Conservation (phyloP, 1,140 invertebrate genomes). For the Calliopsis andreniformis region DNA sequence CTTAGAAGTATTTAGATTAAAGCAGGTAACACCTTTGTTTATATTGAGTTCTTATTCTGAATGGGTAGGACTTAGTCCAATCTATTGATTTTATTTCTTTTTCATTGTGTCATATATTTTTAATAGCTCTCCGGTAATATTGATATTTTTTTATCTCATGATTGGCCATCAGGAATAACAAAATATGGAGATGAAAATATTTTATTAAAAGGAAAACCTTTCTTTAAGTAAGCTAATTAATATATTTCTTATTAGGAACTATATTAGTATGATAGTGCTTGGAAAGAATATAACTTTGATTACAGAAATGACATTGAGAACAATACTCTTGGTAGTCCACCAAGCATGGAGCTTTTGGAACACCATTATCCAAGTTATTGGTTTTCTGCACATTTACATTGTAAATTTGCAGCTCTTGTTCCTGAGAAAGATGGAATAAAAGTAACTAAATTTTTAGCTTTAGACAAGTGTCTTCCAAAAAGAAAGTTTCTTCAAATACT, state of each 20-base stretch:
- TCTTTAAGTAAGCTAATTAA: slow-evolving; percentile 86
- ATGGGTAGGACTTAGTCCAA: background rate
- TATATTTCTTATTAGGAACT: too few species aligned
- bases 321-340: slow-evolving; percentile 91
- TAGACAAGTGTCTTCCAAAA: slow-evolving; percentile 97
- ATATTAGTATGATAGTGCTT: too few species aligned
- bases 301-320: slow-evolving; percentile 90
- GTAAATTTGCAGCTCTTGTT: slow-evolving; percentile 95
- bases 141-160: slow-evolving; percentile 97
- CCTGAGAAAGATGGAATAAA: slow-evolving; percentile 75
- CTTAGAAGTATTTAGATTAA: slow-evolving; percentile 92
- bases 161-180: slow-evolving; percentile 96
- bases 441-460: slow-evolving; percentile 94
- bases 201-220: slow-evolving; percentile 92
- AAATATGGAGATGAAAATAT: slow-evolving; percentile 91
- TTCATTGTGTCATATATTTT: slow-evolving; percentile 39
- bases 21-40: slow-evolving; percentile 84
- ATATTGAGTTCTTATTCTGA: background rate
- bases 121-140: slow-evolving; percentile 85
- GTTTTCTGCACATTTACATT: slow-evolving; percentile 99
- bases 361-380: slow-evolving; percentile 93
- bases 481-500: slow-evolving; percentile 92
- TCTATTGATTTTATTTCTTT: slow-evolving; percentile 4
- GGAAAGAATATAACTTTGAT: slow-evolving; percentile 63
- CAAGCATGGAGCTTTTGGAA: slow-evolving; percentile 90